These are phyloP conservation scores for Epinotia brunnichana DNA, from an alignment of 2,888 invertebrate species.

Conservation along the genomic window DNA sequence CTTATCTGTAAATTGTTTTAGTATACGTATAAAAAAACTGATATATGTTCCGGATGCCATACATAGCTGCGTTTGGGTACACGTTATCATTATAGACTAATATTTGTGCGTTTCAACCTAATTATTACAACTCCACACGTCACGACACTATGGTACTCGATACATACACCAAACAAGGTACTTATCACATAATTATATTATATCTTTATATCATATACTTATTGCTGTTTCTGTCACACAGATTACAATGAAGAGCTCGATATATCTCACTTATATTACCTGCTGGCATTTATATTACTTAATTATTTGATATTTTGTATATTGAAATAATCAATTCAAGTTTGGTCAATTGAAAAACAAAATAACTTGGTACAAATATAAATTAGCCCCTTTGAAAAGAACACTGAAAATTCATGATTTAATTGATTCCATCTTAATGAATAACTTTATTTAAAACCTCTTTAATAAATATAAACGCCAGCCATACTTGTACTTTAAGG, in stretches of 20 bases:
- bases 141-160: conserved; percentile 53
- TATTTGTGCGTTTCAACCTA: conserved; percentile 82
- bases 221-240: conserved; percentile 82
- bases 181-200: conserved; percentile 57
- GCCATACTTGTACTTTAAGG: conserved; percentile 68
- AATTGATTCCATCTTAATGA: neutral
- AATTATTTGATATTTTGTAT: conserved; percentile 6
- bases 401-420: neutral
- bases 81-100: conserved; percentile 70
- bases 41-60: conserved; percentile 11
- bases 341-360: conserved; percentile 1
- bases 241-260: conserved; percentile 76
- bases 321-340: neutral
- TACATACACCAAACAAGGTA: conserved; percentile 61
- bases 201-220: conserved; percentile 64
- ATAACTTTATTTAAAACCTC: neutral
- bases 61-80: conserved; percentile 54
- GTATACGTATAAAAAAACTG: neutral
- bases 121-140: conserved; percentile 48
- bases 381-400: neutral
- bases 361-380: neutral
- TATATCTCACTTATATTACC: conserved; percentile 71
- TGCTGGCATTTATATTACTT: conserved; percentile 39
- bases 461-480: conserved; percentile 36
- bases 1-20: neutral